These are phyloP conservation scores for Turritopsis rubra DNA, from an alignment of 30 jellyfish, hydroid and myxozoan genomes.

Conservation along the genomic window DNA sequence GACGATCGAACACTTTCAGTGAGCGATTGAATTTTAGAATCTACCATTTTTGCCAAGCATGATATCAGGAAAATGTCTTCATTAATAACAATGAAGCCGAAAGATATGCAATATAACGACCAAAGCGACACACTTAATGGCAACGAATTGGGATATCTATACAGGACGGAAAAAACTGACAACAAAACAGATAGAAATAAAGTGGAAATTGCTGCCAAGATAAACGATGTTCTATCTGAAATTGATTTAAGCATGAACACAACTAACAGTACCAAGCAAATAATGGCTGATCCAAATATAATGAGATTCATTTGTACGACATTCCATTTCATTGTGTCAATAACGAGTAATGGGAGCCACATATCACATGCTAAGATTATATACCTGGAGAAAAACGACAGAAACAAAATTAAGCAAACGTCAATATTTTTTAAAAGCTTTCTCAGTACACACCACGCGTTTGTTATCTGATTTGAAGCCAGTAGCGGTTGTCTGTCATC, in stretches of 20 bases:
- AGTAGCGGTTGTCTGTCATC: neutral
- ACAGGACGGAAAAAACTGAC: neutral
- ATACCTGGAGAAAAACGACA: neutral
- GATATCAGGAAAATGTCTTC: constrained; percentile 15
- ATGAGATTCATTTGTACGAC: constrained; percentile 5
- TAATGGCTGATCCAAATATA: neutral
- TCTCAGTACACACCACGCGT: neutral
- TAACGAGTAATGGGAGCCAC: constrained; percentile 19
- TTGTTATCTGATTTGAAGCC: neutral
- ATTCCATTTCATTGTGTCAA: neutral
- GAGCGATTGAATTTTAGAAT: constrained; percentile 18
- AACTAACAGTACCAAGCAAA: neutral
- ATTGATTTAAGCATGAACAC: neutral
- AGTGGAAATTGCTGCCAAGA: neutral
- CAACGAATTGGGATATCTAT: neutral
- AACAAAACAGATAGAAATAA: neutral
- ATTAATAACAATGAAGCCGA: constrained; percentile 15
- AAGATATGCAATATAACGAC: constrained; percentile 1
- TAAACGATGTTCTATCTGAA: neutral
- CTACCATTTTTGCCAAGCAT: constrained; percentile 15
- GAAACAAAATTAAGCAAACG: neutral
- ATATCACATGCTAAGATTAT: constrained; percentile 1
- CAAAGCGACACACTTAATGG: neutral
- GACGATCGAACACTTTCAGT: constrained; percentile 20
- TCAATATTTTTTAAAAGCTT: neutral